A percentile compares a stretch with the other conserved stretches of the same genome.
Evolutionary conservation across 2,797 vertebrate genomes (phyloP).

Genomic region (Rhincodon typus): DNA sequence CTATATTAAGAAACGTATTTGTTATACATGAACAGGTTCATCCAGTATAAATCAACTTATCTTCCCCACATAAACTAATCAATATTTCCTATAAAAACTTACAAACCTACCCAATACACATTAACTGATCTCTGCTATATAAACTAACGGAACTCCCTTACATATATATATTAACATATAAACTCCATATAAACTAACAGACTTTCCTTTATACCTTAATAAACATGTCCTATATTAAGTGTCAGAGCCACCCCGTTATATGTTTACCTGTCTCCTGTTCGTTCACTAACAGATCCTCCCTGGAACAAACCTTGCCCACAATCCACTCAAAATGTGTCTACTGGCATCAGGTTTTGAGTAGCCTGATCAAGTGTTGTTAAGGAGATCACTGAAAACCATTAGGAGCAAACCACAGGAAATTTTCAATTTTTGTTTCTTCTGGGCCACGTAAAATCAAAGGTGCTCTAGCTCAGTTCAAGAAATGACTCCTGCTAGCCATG

Average conservation of each 20-base stretch:
- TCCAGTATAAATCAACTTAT: too few species aligned
- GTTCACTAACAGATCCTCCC: too few species aligned
- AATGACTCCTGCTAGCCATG: background rate
- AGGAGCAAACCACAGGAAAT: background rate
- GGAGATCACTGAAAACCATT: background rate
- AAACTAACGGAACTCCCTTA: background rate
- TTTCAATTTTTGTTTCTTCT: background rate
- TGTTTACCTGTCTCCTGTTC: too few species aligned
- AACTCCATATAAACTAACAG: background rate
- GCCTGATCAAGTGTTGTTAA: background rate
- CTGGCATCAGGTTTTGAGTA: background rate
- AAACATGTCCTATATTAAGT: too few species aligned
- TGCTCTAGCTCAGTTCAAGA: background rate
- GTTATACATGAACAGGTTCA: too few species aligned
- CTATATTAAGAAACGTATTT: background rate
- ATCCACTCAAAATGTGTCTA: too few species aligned
- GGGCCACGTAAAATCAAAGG: background rate
- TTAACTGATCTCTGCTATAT: background rate
- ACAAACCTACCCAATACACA: background rate
- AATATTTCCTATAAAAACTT: too few species aligned
- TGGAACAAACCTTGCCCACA: too few species aligned
- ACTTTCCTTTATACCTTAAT: background rate
- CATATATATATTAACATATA: too few species aligned
- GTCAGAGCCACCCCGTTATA: too few species aligned
- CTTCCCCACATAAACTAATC: too few species aligned